A percentile compares a stretch with the other conserved stretches of the same genome.
phyloP scores from a whole-genome alignment of 1,140 invertebrate species.

The Trichonephila inaurata region DNA sequence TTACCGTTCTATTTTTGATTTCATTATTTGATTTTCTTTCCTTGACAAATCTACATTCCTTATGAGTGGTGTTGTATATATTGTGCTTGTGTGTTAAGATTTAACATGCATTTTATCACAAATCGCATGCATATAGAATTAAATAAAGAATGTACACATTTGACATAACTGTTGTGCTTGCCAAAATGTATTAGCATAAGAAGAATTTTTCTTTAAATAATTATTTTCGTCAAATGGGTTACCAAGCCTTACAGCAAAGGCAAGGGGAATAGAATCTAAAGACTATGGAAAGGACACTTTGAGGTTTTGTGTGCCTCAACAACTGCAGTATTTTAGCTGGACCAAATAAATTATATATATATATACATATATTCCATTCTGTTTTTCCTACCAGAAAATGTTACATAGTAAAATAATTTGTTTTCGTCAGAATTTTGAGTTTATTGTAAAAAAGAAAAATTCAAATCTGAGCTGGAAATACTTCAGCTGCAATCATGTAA shows the following conservation, averaged over 20 bases:
- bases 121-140: constrained; percentile 8
- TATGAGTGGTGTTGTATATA: constrained; percentile 8
- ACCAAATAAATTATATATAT: constrained; percentile 33
- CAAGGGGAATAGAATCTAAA: not conserved
- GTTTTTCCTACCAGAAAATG: not conserved
- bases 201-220: not conserved
- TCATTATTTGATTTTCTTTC: not conserved
- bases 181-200: constrained; percentile 10
- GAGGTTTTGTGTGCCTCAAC: not conserved
- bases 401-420: not conserved
- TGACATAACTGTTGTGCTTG: constrained; percentile 1
- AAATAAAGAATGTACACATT: not conserved
- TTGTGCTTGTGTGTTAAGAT: not conserved
- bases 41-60: not conserved
- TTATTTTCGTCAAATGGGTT: not conserved
- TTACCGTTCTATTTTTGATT: not conserved
- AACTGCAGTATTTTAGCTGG: constrained; percentile 59
- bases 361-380: not conserved
- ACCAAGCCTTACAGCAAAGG: not conserved
- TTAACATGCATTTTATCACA: not conserved
- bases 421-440: constrained; percentile 23
- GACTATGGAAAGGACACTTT: not conserved
- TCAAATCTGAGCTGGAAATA: constrained; percentile 23
- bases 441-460: constrained; percentile 13
- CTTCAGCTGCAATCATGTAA: constrained; percentile 54